These are phyloP conservation scores for Auanema freiburgensis DNA, from an alignment of 2,888 invertebrate species.

Conservation along the genomic window DNA sequence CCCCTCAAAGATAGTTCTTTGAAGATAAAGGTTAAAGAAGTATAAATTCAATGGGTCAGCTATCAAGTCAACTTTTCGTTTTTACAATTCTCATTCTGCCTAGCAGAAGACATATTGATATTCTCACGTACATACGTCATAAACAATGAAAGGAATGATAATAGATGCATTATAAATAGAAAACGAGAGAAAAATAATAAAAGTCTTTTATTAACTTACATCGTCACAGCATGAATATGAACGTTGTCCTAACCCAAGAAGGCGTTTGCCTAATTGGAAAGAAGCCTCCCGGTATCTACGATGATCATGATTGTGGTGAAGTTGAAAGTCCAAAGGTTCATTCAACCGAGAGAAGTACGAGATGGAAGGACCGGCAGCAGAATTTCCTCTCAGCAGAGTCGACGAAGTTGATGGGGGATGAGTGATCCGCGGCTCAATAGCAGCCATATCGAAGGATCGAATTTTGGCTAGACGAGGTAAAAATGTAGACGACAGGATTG, in stretches of 20 bases:
- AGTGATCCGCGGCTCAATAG: neutral
- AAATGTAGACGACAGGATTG: constrained; percentile 5
- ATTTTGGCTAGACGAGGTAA: constrained; percentile 5
- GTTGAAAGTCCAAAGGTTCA: neutral
- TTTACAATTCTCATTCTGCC: no score
- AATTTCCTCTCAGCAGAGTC: neutral
- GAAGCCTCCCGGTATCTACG: constrained; percentile 2
- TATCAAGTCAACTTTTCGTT: no score
- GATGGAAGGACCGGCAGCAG: neutral
- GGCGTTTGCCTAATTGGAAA: neutral
- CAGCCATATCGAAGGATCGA: constrained; percentile 5
- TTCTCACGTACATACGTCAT: no score
- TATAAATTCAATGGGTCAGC: no score
- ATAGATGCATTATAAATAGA: no score
- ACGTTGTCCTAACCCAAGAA: constrained; percentile 2
- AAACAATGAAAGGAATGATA: no score
- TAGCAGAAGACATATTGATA: no score
- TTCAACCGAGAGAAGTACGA: neutral
- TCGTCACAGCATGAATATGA: constrained; percentile 4
- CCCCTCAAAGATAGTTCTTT: no score
- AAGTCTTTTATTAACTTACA: neutral
- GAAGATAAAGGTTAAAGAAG: no score
- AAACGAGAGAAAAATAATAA: no score
- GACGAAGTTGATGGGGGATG: neutral
- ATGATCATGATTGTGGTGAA: constrained; percentile 2